Evolutionary conservation across 2,797 vertebrate species (phyloP).

Genomic region (Megaceryle alcyon): DNA sequence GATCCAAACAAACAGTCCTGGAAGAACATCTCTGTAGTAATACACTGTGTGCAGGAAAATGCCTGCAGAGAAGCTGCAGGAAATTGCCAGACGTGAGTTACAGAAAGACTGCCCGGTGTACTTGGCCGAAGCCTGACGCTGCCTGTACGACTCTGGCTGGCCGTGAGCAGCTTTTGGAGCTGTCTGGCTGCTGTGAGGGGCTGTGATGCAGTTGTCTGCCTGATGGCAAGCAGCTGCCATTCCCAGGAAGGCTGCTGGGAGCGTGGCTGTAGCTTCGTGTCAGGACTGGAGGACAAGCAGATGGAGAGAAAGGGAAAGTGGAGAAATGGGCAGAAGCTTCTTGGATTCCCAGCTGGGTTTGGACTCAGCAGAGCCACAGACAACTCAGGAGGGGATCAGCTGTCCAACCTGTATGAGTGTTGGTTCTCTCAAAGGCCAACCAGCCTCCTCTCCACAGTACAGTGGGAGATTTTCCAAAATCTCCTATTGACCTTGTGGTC

Average conservation of each 20-base stretch:
- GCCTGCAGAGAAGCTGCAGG: neutral
- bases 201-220: neutral
- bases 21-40: neutral
- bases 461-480: neutral
- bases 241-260: neutral
- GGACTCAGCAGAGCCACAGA: neutral
- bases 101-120: neutral
- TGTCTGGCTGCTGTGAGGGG: neutral
- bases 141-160: neutral
- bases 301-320: neutral
- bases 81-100: neutral
- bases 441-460: fast-evolving
- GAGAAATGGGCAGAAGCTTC: neutral
- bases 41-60: neutral
- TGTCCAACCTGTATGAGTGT: fast-evolving
- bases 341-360: neutral
- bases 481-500: neutral
- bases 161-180: neutral
- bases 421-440: neutral
- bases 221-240: neutral
- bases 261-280: neutral
- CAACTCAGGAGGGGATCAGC: fast-evolving
- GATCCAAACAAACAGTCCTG: neutral
- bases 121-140: neutral
- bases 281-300: neutral